Percentiles rank a stretch among this genome's conserved stretches.
Evolutionary conservation across 53 echinoderm and acorn worm genomes (phyloP).

Genomic region (Stichopus horrens): DNA sequence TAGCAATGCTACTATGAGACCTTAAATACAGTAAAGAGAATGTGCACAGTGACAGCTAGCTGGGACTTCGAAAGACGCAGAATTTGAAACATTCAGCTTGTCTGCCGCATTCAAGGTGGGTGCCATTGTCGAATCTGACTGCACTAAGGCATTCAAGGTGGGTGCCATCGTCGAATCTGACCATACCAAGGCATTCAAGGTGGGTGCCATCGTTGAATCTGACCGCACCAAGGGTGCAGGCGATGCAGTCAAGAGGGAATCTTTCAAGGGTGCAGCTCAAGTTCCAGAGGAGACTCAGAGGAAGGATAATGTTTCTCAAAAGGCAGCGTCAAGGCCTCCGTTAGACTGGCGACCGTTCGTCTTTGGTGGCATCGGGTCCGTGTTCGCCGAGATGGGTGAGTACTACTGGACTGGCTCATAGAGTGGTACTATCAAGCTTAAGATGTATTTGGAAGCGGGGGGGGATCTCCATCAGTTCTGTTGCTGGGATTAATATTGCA

Average conservation of each 20-base stretch:
- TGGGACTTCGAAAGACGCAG: too few relatives aligned
- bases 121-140: conserved; percentile 23
- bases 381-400: conserved; percentile 94
- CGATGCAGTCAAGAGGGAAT: background rate
- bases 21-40: too few relatives aligned
- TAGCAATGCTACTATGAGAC: too few relatives aligned
- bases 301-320: background rate
- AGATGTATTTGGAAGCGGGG: background rate
- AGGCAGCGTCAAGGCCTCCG: background rate
- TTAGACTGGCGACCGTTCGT: conserved; percentile 92
- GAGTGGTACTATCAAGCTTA: background rate
- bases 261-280: background rate
- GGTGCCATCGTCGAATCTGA: background rate
- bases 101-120: conserved; percentile 9
- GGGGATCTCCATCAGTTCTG: too few relatives aligned
- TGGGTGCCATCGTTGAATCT: conserved; percentile 4
- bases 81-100: too few relatives aligned
- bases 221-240: background rate
- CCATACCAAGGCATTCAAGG: background rate
- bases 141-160: background rate
- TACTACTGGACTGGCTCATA: background rate
- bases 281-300: background rate
- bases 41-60: too few relatives aligned
- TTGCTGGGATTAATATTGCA: background rate
- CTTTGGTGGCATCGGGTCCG: conserved; percentile 87